These are phyloP conservation scores for Tauraco erythrolophus DNA, from an alignment of 2,113 vertebrate genomes.

Conservation along the genomic window DNA sequence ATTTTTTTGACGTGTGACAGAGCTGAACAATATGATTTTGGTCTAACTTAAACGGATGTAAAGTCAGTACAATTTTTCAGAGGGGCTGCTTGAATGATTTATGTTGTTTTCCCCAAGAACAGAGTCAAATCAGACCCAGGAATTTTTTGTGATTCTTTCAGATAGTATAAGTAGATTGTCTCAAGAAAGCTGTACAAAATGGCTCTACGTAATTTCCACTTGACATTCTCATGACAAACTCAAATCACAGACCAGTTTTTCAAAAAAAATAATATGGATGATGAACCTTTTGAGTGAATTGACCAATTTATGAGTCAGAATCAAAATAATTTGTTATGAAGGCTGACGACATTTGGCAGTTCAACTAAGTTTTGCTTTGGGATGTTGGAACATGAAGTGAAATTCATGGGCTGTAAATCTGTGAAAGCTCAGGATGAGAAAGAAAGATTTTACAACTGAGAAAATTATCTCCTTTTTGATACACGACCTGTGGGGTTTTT, in stretches of 20 bases:
- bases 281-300: background rate
- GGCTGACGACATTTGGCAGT: background rate
- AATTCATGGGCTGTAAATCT: background rate
- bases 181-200: background rate
- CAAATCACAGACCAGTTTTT: background rate
- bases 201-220: background rate
- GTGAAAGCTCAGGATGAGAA: background rate
- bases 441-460: background rate
- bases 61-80: background rate
- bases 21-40: background rate
- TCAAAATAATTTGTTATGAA: background rate
- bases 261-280: background rate
- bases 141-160: background rate
- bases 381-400: background rate
- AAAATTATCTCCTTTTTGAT: background rate
- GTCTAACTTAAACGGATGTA: background rate
- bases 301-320: background rate
- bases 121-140: background rate
- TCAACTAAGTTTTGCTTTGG: background rate
- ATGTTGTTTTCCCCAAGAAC: background rate
- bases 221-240: background rate
- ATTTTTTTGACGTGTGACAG: background rate
- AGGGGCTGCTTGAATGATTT: background rate
- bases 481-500: accelerated
- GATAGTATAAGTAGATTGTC: background rate